phyloP scores from a whole-genome alignment of 2,797 vertebrate species.

The Linurgus olivaceus region DNA sequence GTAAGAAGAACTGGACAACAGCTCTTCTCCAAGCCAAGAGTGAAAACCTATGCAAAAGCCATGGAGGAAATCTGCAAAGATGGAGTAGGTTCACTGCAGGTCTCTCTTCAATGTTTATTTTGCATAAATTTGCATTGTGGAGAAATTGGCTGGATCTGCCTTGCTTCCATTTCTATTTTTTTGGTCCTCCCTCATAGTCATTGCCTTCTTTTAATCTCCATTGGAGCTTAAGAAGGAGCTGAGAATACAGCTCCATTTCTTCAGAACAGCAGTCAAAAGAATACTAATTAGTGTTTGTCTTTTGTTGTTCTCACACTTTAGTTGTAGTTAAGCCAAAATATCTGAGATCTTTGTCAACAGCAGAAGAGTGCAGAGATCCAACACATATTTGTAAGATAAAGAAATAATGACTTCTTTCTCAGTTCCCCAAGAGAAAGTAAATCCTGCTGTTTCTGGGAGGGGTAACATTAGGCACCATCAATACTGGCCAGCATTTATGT shows the following conservation, averaged over 20 bases:
- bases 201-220: not conserved
- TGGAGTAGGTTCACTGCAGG: not conserved
- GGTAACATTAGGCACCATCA: not conserved
- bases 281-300: not conserved
- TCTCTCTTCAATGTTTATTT: not conserved
- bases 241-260: not conserved
- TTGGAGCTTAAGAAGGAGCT: not conserved
- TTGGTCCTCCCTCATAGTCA: not conserved
- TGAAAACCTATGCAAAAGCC: not conserved
- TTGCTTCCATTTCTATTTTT: not conserved
- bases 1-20: not conserved
- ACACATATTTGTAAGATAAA: not conserved
- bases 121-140: not conserved
- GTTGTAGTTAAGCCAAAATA: not conserved
- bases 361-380: not conserved
- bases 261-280: not conserved
- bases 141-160: not conserved
- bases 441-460: not conserved
- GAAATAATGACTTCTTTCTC: not conserved
- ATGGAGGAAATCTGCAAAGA: not conserved
- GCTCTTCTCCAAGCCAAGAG: not conserved
- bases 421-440: not conserved
- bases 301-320: not conserved
- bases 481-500: not conserved
- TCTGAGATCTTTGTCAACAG: not conserved